Evolutionary conservation across 1,140 invertebrate species (phyloP), one percentile per base, ranked within the genome.

Genomic region (Drosophila mojavensis): DNA sequence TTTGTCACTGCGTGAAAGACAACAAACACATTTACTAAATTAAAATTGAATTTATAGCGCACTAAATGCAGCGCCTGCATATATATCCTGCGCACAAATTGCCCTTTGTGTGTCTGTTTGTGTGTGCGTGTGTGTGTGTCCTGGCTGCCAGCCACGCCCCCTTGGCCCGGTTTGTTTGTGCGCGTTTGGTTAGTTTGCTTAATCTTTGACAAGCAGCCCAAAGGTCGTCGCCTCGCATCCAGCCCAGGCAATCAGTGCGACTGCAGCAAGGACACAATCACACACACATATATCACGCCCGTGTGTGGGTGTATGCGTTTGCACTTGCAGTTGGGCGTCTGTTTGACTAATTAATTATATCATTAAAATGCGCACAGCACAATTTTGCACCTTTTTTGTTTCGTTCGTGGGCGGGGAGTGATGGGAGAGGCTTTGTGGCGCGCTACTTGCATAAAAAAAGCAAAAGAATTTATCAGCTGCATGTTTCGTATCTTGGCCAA

Each of bases 21-120:
- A 81, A 79, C 72, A 69, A 89, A 79, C 81, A 84, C 85, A 89
- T 89, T 89, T 89, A 90, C 78, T 89, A 89, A 89, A 89, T 89
- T 89, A 89, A 89, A 90, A 89, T 63, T 82, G 75, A 89, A 89
- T 89, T 89, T 89, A 89, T 89, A 84, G 81, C 85, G 65, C 84
- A 81, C 85, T 89, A 89, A 90, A 88, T 84, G 84, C 84, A 88
- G 69, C 79, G 65, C 75, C 79, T 89, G 84, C 84, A 79, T 80
- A 73, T 83, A 73, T 81, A 53, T 53, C 71, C 72, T 74, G 56
- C 59, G 55, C 59, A 50, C 47, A 30, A 56, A 64, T 56, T 43
- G 68, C 68, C 53, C 39, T 39, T n/a, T 65, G 47, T 50, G 33
- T 33, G 9, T 6, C 9, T 33, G 7, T 7, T 1, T 33, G 5